Evolutionary conservation across 1,140 invertebrate genomes (phyloP).

Genomic region (Eurosta solidaginis): DNA sequence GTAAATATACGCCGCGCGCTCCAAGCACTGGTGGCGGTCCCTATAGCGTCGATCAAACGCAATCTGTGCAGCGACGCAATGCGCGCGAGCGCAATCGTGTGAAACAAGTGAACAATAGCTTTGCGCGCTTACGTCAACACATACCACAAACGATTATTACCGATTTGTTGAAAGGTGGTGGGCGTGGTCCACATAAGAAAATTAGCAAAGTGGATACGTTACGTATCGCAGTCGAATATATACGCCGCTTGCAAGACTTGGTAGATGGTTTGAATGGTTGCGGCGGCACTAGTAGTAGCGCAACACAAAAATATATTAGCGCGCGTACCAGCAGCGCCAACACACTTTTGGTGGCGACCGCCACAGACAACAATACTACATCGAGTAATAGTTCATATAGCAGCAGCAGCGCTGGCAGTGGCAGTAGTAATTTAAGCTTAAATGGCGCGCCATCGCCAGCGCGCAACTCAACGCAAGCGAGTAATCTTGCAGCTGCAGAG

Average conservation of each 20-base stretch:
- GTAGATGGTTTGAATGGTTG: constrained; percentile 66
- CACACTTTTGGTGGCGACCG: neutral
- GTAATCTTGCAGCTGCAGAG: neutral
- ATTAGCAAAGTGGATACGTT: constrained; percentile 95
- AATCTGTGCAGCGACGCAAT: constrained; percentile 86
- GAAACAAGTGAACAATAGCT: constrained; percentile 91
- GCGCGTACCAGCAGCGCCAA: neutral
- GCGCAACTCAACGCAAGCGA: neutral
- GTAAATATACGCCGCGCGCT: constrained; percentile 27
- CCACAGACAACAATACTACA: neutral
- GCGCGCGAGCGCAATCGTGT: constrained; percentile 90
- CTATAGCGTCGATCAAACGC: constrained; percentile 68
- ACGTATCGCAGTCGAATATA: constrained; percentile 89
- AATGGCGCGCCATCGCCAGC: neutral
- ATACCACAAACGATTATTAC: constrained; percentile 76
- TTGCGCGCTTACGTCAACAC: constrained; percentile 81
- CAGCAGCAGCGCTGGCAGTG: constrained; percentile 33
- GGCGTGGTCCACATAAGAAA: constrained; percentile 76
- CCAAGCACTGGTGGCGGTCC: constrained; percentile 46
- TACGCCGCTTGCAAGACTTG: constrained; percentile 79
- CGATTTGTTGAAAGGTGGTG: constrained; percentile 66
- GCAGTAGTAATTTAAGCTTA: neutral
- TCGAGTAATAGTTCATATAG: constrained; percentile 45
- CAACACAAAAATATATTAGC: neutral
- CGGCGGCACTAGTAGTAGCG: constrained; percentile 45